Percentiles rank a stretch among this genome's conserved stretches.
Evolutionary conservation across 2,888 invertebrate genomes (phyloP).

Genomic region (Ornithoptera priamus): DNA sequence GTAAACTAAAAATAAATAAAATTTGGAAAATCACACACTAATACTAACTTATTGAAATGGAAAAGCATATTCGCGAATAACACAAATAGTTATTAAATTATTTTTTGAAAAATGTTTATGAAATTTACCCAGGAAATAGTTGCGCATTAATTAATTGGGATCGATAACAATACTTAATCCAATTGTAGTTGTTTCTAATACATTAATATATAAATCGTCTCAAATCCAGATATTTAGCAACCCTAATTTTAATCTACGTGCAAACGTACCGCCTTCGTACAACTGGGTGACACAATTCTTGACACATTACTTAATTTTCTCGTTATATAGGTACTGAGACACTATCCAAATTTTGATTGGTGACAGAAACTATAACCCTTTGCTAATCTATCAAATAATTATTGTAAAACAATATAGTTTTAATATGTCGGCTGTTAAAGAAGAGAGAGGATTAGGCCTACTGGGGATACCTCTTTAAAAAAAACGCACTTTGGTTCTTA

Average conservation of each 20-base stretch:
- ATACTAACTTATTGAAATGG: background rate
- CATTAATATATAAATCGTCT: constrained; percentile 6
- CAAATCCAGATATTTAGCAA: constrained; percentile 8
- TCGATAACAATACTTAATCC: too few species aligned
- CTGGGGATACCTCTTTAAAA: constrained; percentile 77
- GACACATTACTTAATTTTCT: constrained; percentile 69
- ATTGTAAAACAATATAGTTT: background rate
- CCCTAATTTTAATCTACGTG: constrained; percentile 49
- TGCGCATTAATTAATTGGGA: background rate
- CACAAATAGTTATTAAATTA: background rate
- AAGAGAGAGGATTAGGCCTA: constrained; percentile 73
- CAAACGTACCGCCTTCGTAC: constrained; percentile 69
- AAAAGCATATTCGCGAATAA: background rate
- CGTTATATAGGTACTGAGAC: constrained; percentile 43
- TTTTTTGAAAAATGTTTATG: background rate
- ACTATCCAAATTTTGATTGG: constrained; percentile 52
- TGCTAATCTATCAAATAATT: background rate
- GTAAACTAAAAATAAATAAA: background rate
- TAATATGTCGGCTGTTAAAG: constrained; percentile 3
- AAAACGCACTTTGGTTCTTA: constrained; percentile 75
- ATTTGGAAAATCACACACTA: background rate
- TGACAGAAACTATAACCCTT: background rate
- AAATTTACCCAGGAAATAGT: background rate
- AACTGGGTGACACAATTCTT: constrained; percentile 75
- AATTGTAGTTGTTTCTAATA: background rate